phyloP scores from a whole-genome alignment of 2,113 vertebrate species.

The Xenopus borealis region DNA sequence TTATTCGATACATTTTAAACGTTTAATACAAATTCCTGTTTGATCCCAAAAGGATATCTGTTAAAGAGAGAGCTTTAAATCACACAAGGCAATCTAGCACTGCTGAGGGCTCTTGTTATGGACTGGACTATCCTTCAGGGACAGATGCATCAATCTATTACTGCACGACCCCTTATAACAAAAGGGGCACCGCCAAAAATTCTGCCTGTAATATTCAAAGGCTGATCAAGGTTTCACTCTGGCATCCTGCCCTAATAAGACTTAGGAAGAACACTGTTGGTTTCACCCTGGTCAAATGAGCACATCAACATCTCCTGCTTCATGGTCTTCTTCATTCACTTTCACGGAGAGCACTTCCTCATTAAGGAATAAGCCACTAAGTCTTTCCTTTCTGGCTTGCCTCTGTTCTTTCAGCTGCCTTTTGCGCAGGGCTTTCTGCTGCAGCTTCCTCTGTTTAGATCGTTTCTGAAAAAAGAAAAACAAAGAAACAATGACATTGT shows the following conservation, averaged over 20 bases:
- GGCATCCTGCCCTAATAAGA: constrained; percentile 53
- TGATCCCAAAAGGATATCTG: too few relatives aligned
- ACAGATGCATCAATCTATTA: too few relatives aligned
- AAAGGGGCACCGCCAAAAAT: neutral
- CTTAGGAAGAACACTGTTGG: constrained; percentile 81
- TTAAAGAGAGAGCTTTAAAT: too few relatives aligned
- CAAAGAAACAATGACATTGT: too few relatives aligned
- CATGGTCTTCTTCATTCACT: constrained; percentile 88
- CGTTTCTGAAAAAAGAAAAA: constrained; percentile 76
- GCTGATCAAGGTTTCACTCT: neutral
- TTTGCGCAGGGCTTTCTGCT: constrained; percentile 96
- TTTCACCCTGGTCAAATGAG: constrained; percentile 89
- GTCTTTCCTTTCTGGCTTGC: constrained; percentile 92
- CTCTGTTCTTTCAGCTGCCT: constrained; percentile 96
- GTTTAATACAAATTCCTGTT: too few relatives aligned
- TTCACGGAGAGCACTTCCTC: constrained; percentile 94
- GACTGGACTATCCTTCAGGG: too few relatives aligned
- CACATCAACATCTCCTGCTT: constrained; percentile 89
- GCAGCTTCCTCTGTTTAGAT: constrained; percentile 93
- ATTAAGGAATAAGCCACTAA: constrained; percentile 96
- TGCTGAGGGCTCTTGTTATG: too few relatives aligned
- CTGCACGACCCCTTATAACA: neutral
- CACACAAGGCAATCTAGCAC: too few relatives aligned
- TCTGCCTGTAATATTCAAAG: neutral
- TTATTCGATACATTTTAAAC: too few relatives aligned